Percentiles rank a stretch among this genome's conserved stretches.
Evolutionary conservation across 1,140 invertebrate genomes (phyloP).

Genomic region (Calephelis nemesis): DNA sequence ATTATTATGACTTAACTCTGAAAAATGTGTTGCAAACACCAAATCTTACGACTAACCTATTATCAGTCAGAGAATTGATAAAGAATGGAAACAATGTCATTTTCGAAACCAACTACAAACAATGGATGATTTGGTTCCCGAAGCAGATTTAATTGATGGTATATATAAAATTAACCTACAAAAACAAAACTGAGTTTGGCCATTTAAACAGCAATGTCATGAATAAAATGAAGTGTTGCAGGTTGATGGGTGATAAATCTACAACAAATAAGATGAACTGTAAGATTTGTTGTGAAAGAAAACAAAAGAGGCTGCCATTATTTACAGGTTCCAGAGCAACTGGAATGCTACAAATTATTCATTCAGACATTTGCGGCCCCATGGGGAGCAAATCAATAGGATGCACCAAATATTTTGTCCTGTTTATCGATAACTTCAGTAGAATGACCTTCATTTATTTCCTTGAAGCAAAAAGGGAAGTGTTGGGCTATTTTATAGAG

Average conservation of each 20-base stretch:
- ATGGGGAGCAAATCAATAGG: slow-evolving; percentile 47
- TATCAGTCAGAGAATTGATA: neutral
- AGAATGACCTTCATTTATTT: slow-evolving; percentile 41
- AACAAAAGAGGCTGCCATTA: neutral
- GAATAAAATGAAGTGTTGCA: slow-evolving; percentile 31
- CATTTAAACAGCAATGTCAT: slow-evolving; percentile 30
- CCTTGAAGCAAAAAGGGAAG: slow-evolving; percentile 22
- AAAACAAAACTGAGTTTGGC: neutral
- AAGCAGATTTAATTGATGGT: neutral
- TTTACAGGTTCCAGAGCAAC: neutral
- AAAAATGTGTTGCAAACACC: slow-evolving; percentile 13
- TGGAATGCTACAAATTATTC: neutral
- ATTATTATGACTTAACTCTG: slow-evolving; percentile 11
- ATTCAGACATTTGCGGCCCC: neutral
- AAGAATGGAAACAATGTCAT: neutral
- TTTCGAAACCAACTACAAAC: neutral
- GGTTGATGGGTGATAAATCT: slow-evolving; percentile 24
- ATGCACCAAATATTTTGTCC: slow-evolving; percentile 50
- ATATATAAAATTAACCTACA: slow-evolving; percentile 13
- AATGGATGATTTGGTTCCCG: slow-evolving; percentile 1
- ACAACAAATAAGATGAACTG: slow-evolving; percentile 38
- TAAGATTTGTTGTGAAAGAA: neutral
- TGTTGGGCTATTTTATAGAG: slow-evolving; percentile 5
- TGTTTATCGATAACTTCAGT: slow-evolving; percentile 35
- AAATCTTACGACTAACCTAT: slow-evolving; percentile 4